These are phyloP conservation scores for Drosophila leontia DNA, from an alignment of 1,140 invertebrate genomes.

Conservation along the genomic window DNA sequence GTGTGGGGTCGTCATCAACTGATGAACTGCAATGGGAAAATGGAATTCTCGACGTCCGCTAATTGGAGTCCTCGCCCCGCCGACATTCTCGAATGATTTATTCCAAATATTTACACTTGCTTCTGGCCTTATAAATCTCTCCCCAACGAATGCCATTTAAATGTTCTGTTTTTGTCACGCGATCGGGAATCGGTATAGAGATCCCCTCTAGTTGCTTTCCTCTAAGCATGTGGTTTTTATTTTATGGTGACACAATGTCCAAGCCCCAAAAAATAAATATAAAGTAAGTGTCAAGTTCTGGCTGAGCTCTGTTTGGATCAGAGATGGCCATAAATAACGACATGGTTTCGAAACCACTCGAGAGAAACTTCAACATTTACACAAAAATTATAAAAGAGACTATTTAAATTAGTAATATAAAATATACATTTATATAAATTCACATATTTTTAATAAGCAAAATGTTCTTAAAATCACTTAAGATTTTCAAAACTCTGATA, in stretches of 20 bases:
- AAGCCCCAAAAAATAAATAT: not conserved
- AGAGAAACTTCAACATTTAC: not conserved
- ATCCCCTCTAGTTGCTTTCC: conserved; percentile 10
- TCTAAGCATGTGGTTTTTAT: conserved; percentile 66
- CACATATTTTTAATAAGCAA: no score
- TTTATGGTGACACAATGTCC: conserved; percentile 53
- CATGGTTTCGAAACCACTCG: conserved; percentile 58
- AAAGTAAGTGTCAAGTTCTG: conserved; percentile 46
- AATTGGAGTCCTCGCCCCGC: conserved; percentile 29
- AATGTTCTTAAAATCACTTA: no score
- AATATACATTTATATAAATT: no score
- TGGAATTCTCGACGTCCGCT: conserved; percentile 34
- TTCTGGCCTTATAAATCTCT: conserved; percentile 33
- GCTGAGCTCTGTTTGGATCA: conserved; percentile 50
- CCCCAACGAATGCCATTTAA: conserved; percentile 28
- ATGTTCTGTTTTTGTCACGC: conserved; percentile 44
- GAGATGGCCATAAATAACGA: conserved; percentile 66
- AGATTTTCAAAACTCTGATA: no score
- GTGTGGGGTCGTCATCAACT: conserved; percentile 42
- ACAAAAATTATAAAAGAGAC: not conserved
- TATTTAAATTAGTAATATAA: no score
- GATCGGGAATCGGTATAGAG: conserved; percentile 6
- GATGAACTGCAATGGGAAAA: conserved; percentile 42
- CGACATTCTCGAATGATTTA: conserved; percentile 46
- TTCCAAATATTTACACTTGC: conserved; percentile 58